phyloP scores from a whole-genome alignment of 1,140 invertebrate species.

The Drosophila baimaii region DNA sequence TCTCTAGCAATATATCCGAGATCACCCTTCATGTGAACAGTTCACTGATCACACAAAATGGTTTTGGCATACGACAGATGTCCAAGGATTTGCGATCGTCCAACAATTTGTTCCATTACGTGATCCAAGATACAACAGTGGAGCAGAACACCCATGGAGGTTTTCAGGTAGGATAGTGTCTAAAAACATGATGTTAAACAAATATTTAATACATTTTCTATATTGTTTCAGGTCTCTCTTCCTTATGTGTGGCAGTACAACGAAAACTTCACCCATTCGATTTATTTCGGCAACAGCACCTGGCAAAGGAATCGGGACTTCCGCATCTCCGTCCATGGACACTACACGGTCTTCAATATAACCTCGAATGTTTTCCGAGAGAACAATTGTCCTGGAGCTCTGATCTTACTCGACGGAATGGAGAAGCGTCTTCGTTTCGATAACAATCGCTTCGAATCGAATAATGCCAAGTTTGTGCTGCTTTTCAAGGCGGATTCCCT shows the following conservation, averaged over 20 bases:
- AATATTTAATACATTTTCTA: background rate
- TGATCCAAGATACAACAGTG: slow-evolving; percentile 94
- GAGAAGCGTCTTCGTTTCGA: slow-evolving; percentile 96
- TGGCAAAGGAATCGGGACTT: slow-evolving; percentile 95
- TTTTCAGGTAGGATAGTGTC: slow-evolving; percentile 86
- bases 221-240: slow-evolving; percentile 89
- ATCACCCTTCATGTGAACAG: slow-evolving; percentile 94
- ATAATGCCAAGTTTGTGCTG: slow-evolving; percentile 93
- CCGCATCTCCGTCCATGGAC: slow-evolving; percentile 93
- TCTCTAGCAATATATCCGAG: slow-evolving; percentile 92
- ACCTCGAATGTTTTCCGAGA: slow-evolving; percentile 93
- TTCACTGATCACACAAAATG: slow-evolving; percentile 93
- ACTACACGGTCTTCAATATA: slow-evolving; percentile 94
- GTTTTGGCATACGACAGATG: slow-evolving; percentile 93
- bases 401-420: slow-evolving; percentile 96
- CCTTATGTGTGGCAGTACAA: slow-evolving; percentile 98
- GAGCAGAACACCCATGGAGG: slow-evolving; percentile 93
- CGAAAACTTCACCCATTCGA: slow-evolving; percentile 96
- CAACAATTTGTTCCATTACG: slow-evolving; percentile 97
- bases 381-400: slow-evolving; percentile 92
- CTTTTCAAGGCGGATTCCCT: slow-evolving; percentile 96
- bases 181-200: too few relatives aligned
- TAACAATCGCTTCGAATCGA: slow-evolving; percentile 91
- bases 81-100: slow-evolving; percentile 95
- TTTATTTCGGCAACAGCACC: slow-evolving; percentile 93